Evolutionary conservation across 1,140 invertebrate species (phyloP), one percentile per base, ranked within the genome.

Genomic region (Orius laevigatus): DNA sequence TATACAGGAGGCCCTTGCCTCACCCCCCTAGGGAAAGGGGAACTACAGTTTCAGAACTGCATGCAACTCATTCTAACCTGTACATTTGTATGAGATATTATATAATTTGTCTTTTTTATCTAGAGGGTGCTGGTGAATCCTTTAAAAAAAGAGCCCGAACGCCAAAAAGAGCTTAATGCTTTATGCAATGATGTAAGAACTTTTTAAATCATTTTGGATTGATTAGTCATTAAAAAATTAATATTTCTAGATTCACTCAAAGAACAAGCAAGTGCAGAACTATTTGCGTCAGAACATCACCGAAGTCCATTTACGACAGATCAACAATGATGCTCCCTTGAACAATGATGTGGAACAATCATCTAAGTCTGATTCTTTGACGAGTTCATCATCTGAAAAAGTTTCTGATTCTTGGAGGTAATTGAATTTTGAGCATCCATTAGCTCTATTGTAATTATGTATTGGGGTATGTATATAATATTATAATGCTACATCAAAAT

Each of bases 261-360:
- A 69, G 48, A 80, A 80, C 57, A 75, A 79, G 61, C 76, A 79
- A 35, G 63, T 75, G 5, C 78, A 81, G 57, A 78, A 78, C 55
- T 74, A 73, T 57, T 61, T 80, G 25, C 65, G 77, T 3, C 66
- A 69, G 5, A 79, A 79, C 53, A 79, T 25, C 8, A 25, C 25
- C 78, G 56, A 25, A 25, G 25, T 25, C 3, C 25, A 25, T 25
- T 25, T 25, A 8, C 3, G 25, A 25, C 25, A 25, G 8, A 25
- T 25, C 25, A 25, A 25, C 25, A 25, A 25, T 25, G 25, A 25
- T 8, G 3, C 25, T 3, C 3, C 25, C 25, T 25, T 25, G 25
- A 25, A 42, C 39, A 38, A 51, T 46, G 38, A 42, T 33, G 11
- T 25, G 32, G 44, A 15, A 63, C 43, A 60, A 60, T 6, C 57